Evolutionary conservation across 2,113 vertebrate genomes (phyloP).

Genomic region (Pelecanus crispus): DNA sequence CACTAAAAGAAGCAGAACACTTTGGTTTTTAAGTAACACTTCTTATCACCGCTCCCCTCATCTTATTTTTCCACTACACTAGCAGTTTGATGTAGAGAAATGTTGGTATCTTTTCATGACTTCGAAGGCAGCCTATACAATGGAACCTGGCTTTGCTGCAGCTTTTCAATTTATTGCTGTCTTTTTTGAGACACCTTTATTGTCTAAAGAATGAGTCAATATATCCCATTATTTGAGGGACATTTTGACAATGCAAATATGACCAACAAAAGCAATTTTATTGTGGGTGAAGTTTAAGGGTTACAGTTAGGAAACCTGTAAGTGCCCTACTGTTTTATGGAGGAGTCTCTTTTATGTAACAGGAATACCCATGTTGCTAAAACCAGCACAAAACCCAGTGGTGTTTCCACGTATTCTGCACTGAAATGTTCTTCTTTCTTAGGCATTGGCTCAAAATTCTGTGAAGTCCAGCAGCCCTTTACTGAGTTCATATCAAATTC

Average conservation of each 20-base stretch:
- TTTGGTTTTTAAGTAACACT: background rate
- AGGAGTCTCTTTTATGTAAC: background rate
- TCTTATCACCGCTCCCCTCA: background rate
- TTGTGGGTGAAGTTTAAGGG: background rate
- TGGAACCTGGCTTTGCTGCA: background rate
- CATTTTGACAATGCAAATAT: background rate
- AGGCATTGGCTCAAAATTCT: background rate
- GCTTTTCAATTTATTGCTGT: background rate
- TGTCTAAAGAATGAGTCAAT: background rate
- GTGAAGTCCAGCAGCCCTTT: background rate
- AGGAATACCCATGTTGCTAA: background rate
- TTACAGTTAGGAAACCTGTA: background rate
- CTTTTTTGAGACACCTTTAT: background rate
- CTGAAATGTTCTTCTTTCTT: background rate
- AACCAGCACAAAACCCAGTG: background rate
- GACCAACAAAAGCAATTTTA: background rate
- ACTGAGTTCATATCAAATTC: background rate
- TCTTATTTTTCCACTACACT: background rate
- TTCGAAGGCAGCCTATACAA: background rate
- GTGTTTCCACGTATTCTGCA: background rate
- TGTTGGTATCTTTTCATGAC: background rate
- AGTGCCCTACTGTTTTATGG: background rate
- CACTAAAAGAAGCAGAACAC: background rate
- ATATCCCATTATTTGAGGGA: background rate
- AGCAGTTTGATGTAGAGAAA: background rate